Base-by-base conservation (phyloP, 37 sponge, comb jelly and placozoan genomes). In the Halichondria panicea region DNA sequence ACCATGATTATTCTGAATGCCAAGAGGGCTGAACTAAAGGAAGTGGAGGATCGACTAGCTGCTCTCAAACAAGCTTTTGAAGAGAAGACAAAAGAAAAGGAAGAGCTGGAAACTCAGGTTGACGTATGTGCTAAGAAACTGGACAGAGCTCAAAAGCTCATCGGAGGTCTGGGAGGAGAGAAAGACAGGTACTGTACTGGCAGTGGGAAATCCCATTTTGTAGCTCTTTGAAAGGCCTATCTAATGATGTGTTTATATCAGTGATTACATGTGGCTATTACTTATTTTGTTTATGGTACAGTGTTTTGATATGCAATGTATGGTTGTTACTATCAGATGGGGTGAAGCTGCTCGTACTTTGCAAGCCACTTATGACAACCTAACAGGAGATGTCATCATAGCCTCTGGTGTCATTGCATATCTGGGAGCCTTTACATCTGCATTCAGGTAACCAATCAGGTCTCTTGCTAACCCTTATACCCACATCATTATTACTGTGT, bases 141-240 rank as follows among this genome's bases (percentile, higher is more conserved):
- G 70, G 95, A 90, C 43, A 71, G 99, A 88, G 99, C 99, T 56
- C 86, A 90, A 82, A 98, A 98, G 76, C 84, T 98, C 70, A 98
- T 98, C 40, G 95, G 99, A 63, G 99, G 99, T 15, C 83, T 98
- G 66, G 99, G 99, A 38, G 95, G 99, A 28, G 99, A 98, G 83
- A 98, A 92, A 56, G 91, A 90, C 36, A 72, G 97, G 75, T 78
- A 0, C 25, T 50, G 32, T 28, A 12, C 24, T 45, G 54, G n/a
- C n/a, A n/a, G n/a, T n/a, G n/a, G n/a, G n/a, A n/a, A n/a, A n/a
- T 48, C 13, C 18, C 50, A 9, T 9, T 70, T 27, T 54, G 56
- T 39, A 27, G 3, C 38, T 4, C n/a, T n/a, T 33, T 34, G 74
- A 11, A 36, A 40, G 13, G 13, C 12, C 19, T 53, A 33, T 34